Base-by-base conservation (phyloP, 30 jellyfish, hydroid and myxozoan species). In the Pseudorhiza aurosa region DNA sequence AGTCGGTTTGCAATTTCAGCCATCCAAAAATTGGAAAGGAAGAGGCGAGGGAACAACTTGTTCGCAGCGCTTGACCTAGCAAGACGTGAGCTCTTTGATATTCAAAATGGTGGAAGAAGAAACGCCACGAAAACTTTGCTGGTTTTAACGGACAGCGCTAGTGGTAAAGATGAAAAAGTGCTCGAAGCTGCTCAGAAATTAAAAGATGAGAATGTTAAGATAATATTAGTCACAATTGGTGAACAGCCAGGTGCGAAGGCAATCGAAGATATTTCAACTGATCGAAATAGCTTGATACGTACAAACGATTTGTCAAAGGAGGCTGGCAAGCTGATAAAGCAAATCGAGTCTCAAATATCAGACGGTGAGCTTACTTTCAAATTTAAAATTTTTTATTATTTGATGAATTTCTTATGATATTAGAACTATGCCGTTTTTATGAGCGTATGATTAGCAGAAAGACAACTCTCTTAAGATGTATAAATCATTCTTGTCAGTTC, bases 41-140 rank as follows among this genome's bases (percentile, higher is more conserved):
- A 18, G 19, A 47, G 65, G 14, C 59, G 58, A 19, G 91, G 91
- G 6, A 64, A 65, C 46, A 79, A 79, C 75, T 1, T 80, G 4
- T 47, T 31, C 11, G 58, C 47, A 45, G 97, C 88, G 22, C 68
- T 88, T 14, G 47, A 50, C 4, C 49, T 72, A 2, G 97, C 87
- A 46, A 39, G 30, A 24, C 51, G 32, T 28, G 81, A 40, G 25
- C 58, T 88, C 12, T 81, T 80, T 40, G 15, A 26, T 12, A 33
- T 19, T n/a, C 60, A 47, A 36, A 81, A 42, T 45, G 95, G 87
- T 14, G 92, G 92, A 1, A 90, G 97, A 40, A 12, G 22, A 32
- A 67, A 69, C 24, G 95, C 51, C 10, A 82, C 94, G 12, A 89
- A 56, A 58, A 33, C 70, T 4, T 37, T 89, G 33, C 47, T 82